Evolutionary conservation across 2,113 vertebrate genomes (phyloP).

Genomic region (Macquaria ambigua): DNA sequence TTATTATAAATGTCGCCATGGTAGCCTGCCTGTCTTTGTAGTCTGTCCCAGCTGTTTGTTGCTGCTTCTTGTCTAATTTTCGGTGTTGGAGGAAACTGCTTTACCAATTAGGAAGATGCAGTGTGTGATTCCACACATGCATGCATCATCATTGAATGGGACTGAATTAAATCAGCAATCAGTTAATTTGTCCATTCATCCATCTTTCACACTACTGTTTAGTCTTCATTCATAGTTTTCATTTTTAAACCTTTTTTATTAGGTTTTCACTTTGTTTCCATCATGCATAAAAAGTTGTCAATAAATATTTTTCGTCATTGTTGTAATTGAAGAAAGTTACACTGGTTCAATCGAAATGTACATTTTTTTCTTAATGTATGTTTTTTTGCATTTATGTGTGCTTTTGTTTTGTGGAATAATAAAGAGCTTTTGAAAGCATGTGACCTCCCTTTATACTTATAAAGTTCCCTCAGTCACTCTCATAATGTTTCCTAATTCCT

Average conservation of each 20-base stretch:
- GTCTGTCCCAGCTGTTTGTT: no score
- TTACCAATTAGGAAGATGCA: no score
- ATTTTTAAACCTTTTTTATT: background rate
- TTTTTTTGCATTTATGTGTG: background rate
- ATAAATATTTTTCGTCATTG: background rate
- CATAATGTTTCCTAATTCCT: conserved; percentile 26
- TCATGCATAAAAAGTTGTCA: background rate
- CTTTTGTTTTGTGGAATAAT: conserved; percentile 1
- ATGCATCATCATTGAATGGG: background rate
- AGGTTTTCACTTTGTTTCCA: background rate
- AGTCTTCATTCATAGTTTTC: background rate
- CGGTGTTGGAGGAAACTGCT: no score
- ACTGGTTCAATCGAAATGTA: background rate
- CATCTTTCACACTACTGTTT: background rate
- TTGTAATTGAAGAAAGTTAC: background rate
- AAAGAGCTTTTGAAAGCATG: background rate
- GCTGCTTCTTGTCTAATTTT: no score
- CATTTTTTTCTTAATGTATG: background rate
- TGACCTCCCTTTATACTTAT: background rate
- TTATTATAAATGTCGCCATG: background rate
- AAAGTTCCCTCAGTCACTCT: background rate
- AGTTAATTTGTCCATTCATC: background rate
- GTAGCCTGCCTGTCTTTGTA: background rate
- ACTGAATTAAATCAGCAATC: background rate
- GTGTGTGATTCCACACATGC: background rate